Percentiles rank a stretch among this genome's conserved stretches.
Conservation (phyloP, 2,113 vertebrate genomes). For the Ahaetulla prasina region DNA sequence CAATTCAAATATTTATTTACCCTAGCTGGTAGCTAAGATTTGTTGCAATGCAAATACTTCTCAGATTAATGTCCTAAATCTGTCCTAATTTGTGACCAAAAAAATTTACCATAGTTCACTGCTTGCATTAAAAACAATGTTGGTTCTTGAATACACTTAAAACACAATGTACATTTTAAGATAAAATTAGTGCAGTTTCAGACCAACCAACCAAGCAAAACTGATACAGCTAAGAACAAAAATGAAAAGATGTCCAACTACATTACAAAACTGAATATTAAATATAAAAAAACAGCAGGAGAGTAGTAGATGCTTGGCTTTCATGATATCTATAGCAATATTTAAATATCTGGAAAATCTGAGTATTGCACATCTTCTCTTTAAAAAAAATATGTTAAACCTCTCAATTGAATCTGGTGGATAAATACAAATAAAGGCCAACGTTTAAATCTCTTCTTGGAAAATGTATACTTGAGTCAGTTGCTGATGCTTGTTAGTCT, state of each 20-base stretch:
- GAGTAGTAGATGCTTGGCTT: conserved; percentile 25
- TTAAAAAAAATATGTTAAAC: not conserved
- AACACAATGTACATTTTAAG: not conserved
- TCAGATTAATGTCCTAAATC: not conserved
- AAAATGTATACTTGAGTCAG: not conserved
- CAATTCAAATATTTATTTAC: not conserved
- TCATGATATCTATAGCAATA: not conserved
- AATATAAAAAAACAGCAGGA: not conserved
- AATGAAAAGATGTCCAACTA: conserved; percentile 10
- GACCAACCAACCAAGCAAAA: not conserved
- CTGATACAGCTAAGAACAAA: not conserved
- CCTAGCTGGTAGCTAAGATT: not conserved
- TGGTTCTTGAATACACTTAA: not conserved
- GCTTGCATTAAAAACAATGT: not conserved
- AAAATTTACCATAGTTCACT: no score
- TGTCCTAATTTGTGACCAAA: not conserved
- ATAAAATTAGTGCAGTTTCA: not conserved
- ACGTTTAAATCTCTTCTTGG: not conserved
- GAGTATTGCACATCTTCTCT: not conserved
- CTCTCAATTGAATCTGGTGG: not conserved
- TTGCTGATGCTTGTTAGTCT: not conserved
- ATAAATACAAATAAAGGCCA: not conserved
- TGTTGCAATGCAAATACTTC: not conserved
- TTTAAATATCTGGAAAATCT: conserved; percentile 9
- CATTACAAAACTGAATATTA: conserved; percentile 20